A percentile compares a stretch with the other conserved stretches of the same genome.
These are phyloP conservation scores for Ceriagrion tenellum DNA, from an alignment of 2,888 invertebrate species.

Conservation along the genomic window DNA sequence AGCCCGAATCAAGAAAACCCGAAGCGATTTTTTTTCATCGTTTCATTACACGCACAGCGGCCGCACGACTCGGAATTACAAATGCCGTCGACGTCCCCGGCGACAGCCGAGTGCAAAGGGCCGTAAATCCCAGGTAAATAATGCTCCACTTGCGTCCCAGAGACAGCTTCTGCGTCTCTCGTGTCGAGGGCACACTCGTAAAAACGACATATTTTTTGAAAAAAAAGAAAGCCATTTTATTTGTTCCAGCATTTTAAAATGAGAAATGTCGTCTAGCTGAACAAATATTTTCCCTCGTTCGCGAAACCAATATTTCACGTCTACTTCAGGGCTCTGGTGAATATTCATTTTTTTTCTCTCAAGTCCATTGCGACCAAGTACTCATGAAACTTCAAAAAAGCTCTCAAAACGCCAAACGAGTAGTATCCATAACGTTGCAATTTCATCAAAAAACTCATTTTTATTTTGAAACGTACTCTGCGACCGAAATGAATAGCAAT, in stretches of 20 bases:
- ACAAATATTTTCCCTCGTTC: not conserved
- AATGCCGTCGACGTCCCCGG: not conserved
- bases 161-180: slow-evolving; percentile 6
- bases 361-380: too few relatives aligned
- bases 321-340: too few relatives aligned
- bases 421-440: too few relatives aligned
- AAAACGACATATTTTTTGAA: not conserved
- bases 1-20: not conserved
- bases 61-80: not conserved
- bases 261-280: not conserved
- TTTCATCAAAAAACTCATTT: too few relatives aligned
- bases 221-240: too few relatives aligned
- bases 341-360: too few relatives aligned
- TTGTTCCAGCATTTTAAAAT: not conserved
- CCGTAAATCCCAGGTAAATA: slow-evolving; percentile 9
- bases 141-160: not conserved
- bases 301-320: not conserved
- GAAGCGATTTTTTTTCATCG: not conserved
- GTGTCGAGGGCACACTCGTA: not conserved
- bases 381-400: too few relatives aligned
- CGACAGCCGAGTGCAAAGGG: slow-evolving; percentile 7
- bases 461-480: too few relatives aligned
- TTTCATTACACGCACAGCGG: not conserved
- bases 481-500: too few relatives aligned
- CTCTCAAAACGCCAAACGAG: too few relatives aligned